Base-by-base conservation (phyloP, 1,140 invertebrate species). In the Trichoplusia ni region DNA sequence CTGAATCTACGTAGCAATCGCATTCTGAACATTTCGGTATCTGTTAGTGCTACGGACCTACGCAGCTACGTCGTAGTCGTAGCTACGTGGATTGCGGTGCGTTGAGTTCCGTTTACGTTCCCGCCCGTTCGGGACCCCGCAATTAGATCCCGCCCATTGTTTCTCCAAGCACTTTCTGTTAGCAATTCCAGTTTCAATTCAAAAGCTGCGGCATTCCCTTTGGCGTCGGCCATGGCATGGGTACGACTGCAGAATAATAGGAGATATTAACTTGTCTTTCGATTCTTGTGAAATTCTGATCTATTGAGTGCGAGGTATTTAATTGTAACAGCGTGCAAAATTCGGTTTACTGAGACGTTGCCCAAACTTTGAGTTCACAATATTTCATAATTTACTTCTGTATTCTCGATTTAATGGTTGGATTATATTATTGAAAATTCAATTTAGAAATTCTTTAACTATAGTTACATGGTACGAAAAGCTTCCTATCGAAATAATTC, bases 141-240 rank as follows among this genome's bases (percentile, higher is more conserved):
- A 77, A 81, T 79, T 81, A 79, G 74, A 78, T 51, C 64, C 51
- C 61, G 40, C 51, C 69, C 64, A 72, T 80, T 79, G 78, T 82
- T 77, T 62, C 70, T 71, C 59, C 16, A 69, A 75, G 69, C 68
- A 71, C 69, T 75, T 75, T 79, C 62, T 70, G 67, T 49, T 71
- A 65, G 58, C 69, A 73, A 77, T 79, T 79, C 46, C 56, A 77
- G 67, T 78, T 72, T 71, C 64, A 64, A 65, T 72, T 59, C 65
- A 46, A 49, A 27, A 64, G 61, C 59, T 67, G 21, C 38, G 44
- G 59, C 59, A 67, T 67, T 67, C 65, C 47, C 59, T 67, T 67
- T 67, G 51, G 59, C 60, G 31, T 46, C 25, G 18, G 13, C 31
- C 25, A 16, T 35, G 42, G 40, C 35, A 9, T 25, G 56, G 40